phyloP scores from a whole-genome alignment of 1,140 invertebrate species.

The Bombus consobrinus region DNA sequence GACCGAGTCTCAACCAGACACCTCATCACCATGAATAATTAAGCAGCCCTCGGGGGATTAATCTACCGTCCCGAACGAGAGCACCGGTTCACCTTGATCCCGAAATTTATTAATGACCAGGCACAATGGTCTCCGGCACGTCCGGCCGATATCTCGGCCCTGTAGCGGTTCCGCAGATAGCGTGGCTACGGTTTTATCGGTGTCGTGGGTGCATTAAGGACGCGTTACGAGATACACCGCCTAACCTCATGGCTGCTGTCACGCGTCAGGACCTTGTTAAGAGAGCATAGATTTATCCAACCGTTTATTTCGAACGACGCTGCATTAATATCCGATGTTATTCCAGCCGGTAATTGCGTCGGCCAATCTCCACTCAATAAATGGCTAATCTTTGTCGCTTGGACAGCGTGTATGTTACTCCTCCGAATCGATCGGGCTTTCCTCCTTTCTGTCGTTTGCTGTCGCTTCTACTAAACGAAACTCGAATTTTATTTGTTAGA shows the following conservation, averaged over 20 bases:
- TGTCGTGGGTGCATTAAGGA: constrained; percentile 18
- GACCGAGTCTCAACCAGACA: constrained; percentile 2
- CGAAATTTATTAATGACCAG: constrained; percentile 62
- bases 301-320: constrained; percentile 39
- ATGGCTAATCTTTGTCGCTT: not conserved
- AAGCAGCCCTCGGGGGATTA: constrained; percentile 43
- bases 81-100: constrained; percentile 62
- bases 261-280: constrained; percentile 44
- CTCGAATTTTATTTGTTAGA: no score
- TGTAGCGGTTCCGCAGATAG: constrained; percentile 11
- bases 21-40: constrained; percentile 48
- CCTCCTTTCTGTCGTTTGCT: no score
- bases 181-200: constrained; percentile 23
- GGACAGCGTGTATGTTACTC: constrained; percentile 21
- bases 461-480: no score
- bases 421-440: not conserved
- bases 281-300: constrained; percentile 41
- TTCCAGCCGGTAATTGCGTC: constrained; percentile 31
- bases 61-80: constrained; percentile 52
- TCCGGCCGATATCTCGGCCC: not conserved
- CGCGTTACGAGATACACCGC: not conserved
- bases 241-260: constrained; percentile 13
- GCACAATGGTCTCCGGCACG: not conserved
- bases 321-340: constrained; percentile 42
- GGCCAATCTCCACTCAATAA: constrained; percentile 13